Conservation (phyloP, 2,113 vertebrate genomes). For the Onychostoma macrolepis region DNA sequence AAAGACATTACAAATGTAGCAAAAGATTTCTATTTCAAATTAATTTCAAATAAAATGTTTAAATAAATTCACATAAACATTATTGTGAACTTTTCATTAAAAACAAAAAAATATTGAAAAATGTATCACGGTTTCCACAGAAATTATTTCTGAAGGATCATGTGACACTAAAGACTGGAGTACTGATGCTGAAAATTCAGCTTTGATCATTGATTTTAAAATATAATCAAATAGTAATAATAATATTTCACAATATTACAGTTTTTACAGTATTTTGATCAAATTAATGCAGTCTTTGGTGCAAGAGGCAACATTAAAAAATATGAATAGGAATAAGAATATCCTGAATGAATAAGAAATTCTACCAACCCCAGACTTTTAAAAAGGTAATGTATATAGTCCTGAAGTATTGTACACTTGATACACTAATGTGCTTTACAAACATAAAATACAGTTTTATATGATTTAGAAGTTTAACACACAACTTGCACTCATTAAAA, state of each 20-base stretch:
- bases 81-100: background rate
- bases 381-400: background rate
- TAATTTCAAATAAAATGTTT: background rate
- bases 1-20: background rate
- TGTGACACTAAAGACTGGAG: too few relatives aligned
- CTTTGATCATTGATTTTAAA: background rate
- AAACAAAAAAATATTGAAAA: too few relatives aligned
- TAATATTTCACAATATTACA: too few relatives aligned
- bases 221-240: background rate
- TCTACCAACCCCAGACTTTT: background rate
- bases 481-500: background rate
- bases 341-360: too few relatives aligned
- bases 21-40: background rate
- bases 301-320: too few relatives aligned
- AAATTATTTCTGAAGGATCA: background rate
- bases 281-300: too few relatives aligned
- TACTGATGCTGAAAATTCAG: background rate
- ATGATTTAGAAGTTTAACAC: background rate
- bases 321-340: too few relatives aligned
- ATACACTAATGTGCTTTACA: background rate
- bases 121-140: background rate
- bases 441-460: background rate
- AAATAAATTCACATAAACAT: too few relatives aligned
- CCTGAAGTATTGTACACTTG: background rate
- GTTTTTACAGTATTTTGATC: too few relatives aligned